phyloP scores from a whole-genome alignment of 2,113 vertebrate species.

The Elachura formosa region DNA sequence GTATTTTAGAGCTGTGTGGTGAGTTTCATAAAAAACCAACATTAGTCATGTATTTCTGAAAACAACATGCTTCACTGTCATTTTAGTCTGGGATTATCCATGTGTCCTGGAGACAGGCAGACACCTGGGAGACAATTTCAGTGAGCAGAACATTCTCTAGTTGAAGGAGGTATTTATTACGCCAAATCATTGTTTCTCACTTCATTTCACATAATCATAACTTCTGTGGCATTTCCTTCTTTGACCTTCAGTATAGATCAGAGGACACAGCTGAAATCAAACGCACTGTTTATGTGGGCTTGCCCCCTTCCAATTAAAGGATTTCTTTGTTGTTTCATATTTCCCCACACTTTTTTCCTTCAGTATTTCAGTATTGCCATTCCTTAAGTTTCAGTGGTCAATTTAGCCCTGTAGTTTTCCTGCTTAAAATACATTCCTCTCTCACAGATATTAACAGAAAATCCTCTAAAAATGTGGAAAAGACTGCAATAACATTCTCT shows the following conservation, averaged over 20 bases:
- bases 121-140: slow-evolving; percentile 39
- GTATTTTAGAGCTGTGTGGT: neutral
- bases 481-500: neutral
- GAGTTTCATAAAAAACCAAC: slow-evolving; percentile 3
- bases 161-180: slow-evolving; percentile 63
- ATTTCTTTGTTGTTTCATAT: neutral
- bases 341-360: neutral
- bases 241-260: slow-evolving; percentile 72
- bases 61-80: slow-evolving; percentile 56
- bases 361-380: neutral
- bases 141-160: slow-evolving; percentile 59
- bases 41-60: slow-evolving; percentile 54
- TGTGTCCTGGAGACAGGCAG: slow-evolving; percentile 32
- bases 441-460: neutral
- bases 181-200: slow-evolving; percentile 69
- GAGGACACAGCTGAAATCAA: slow-evolving; percentile 65
- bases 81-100: slow-evolving; percentile 43
- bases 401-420: neutral
- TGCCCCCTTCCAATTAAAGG: slow-evolving; percentile 44
- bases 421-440: neutral
- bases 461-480: neutral
- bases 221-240: slow-evolving; percentile 60
- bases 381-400: neutral
- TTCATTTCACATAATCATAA: slow-evolving; percentile 76
- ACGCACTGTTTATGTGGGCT: slow-evolving; percentile 38